Percentiles rank a stretch among this genome's conserved stretches.
Conservation (phyloP, 2,797 vertebrate genomes). For the Perodicticus potto region DNA sequence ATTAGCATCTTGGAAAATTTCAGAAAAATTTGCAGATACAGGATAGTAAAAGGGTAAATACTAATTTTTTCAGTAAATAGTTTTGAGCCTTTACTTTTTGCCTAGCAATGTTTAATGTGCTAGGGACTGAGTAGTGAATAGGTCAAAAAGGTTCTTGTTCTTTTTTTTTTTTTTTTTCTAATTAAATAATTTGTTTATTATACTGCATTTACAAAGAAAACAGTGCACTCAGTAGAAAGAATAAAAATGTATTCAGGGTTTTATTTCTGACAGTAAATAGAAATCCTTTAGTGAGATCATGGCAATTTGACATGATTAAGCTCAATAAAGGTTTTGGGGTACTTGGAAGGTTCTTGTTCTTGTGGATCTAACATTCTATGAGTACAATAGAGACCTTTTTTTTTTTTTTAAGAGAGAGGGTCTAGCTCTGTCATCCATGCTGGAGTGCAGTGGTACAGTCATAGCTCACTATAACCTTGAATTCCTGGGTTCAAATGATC, state of each 20-base stretch:
- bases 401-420: no score
- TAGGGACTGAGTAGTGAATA: neutral
- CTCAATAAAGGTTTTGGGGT: no score
- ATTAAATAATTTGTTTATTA: neutral
- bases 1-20: constrained; percentile 38
- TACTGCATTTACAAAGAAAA: constrained; percentile 86
- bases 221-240: constrained; percentile 90
- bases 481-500: neutral
- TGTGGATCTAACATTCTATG: neutral
- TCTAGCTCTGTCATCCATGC: no score
- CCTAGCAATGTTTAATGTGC: neutral
- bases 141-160: neutral
- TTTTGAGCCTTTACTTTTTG: neutral
- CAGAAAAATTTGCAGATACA: neutral
- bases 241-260: constrained; percentile 89
- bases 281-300: no score
- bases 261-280: no score
- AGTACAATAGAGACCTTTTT: neutral
- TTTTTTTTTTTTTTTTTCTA: no score
- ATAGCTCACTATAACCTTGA: neutral
- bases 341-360: neutral
- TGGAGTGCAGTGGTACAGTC: neutral
- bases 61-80: neutral
- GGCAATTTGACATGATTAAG: no score
- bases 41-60: neutral